These are phyloP conservation scores for Malthinus seriepunctatus DNA, from an alignment of 2,888 invertebrate genomes.

Conservation along the genomic window DNA sequence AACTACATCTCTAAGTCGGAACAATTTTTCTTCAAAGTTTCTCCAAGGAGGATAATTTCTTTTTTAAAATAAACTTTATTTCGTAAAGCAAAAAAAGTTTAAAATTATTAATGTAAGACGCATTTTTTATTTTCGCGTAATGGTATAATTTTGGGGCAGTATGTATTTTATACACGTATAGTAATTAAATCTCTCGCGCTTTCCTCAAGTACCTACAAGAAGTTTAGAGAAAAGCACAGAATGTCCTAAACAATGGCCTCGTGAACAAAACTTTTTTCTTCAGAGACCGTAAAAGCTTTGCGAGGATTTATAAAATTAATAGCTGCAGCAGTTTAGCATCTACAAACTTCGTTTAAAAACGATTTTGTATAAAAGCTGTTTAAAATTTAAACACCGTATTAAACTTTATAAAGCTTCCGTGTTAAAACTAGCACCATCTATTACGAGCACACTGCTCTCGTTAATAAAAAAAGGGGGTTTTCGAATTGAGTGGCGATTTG, in stretches of 20 bases:
- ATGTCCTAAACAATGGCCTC: slow-evolving; percentile 14
- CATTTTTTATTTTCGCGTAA: too few species aligned
- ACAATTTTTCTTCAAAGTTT: too few species aligned
- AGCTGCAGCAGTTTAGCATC: slow-evolving; percentile 25
- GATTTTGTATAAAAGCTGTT: slow-evolving; percentile 25
- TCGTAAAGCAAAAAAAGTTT: too few species aligned
- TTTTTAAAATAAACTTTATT: too few species aligned
- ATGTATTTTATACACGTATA: too few species aligned
- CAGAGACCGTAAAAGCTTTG: slow-evolving; percentile 17
- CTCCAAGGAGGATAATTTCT: too few species aligned
- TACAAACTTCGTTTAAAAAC: slow-evolving; percentile 27
- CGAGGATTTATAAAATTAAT: slow-evolving; percentile 23
- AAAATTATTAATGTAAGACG: too few species aligned
- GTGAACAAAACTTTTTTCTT: slow-evolving; percentile 19
- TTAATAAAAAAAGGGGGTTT: background rate
- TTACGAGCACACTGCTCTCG: slow-evolving; percentile 1
- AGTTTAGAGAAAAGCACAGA: background rate
- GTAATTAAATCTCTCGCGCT: too few species aligned
- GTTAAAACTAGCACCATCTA: slow-evolving; percentile 23
- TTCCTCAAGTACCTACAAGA: too few species aligned
- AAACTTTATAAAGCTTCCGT: slow-evolving; percentile 16
- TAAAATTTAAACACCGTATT: slow-evolving; percentile 24
- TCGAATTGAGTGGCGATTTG: background rate
- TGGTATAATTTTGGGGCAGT: too few species aligned
- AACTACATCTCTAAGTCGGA: too few species aligned